phyloP scores from a whole-genome alignment of 2,113 vertebrate genomes.

The Mesembrinibis cayennensis region DNA sequence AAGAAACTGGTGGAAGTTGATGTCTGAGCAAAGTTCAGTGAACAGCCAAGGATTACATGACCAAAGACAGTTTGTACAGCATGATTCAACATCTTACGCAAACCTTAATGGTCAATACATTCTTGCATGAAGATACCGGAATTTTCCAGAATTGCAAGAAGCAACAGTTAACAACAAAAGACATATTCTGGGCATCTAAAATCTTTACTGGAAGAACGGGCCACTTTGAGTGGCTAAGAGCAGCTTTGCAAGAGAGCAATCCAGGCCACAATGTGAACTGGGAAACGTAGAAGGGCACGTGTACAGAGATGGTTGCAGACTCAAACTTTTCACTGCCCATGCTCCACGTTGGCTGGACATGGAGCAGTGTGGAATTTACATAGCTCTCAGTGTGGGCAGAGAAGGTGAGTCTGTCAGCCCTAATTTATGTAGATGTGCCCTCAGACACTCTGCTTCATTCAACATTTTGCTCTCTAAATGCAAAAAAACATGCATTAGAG shows the following conservation, averaged over 20 bases:
- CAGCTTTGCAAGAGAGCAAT: not conserved
- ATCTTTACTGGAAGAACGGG: not conserved
- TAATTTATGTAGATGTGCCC: not conserved
- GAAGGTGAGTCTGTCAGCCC: not conserved
- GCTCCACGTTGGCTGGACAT: not conserved
- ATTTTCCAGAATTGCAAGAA: not conserved
- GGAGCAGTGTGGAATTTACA: not conserved
- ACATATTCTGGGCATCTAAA: not conserved
- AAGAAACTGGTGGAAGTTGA: not conserved
- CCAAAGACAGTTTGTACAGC: not conserved
- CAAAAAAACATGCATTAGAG: not conserved
- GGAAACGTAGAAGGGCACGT: not conserved
- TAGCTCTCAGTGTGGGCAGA: not conserved
- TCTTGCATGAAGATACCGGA: not conserved
- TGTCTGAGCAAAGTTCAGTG: not conserved
- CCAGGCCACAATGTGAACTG: rapidly evolving
- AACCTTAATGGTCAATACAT: not conserved
- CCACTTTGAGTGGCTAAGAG: not conserved
- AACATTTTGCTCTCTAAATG: not conserved
- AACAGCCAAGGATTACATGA: not conserved
- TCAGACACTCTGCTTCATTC: not conserved
- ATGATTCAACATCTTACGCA: not conserved
- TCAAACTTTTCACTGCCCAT: not conserved
- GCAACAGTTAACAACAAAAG: not conserved
- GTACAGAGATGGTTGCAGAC: not conserved